phyloP scores from a whole-genome alignment of 2,797 vertebrate genomes.

The Mus minutoides region DNA sequence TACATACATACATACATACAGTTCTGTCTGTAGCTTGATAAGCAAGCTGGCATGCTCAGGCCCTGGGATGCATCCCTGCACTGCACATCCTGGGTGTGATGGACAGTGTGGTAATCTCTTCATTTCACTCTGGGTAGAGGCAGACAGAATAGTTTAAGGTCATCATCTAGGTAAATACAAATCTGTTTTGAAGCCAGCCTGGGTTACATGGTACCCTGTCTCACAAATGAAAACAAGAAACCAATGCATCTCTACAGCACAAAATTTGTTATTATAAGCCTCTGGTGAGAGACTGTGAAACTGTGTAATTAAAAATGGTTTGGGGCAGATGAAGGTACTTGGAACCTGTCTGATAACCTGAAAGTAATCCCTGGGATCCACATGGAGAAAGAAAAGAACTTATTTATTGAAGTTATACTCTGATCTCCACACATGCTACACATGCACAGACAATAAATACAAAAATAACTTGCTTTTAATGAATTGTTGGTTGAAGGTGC shows the following conservation, averaged over 20 bases:
- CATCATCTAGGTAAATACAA: neutral
- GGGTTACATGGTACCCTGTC: neutral
- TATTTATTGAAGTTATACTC: neutral
- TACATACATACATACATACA: too few species aligned
- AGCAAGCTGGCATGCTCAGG: neutral
- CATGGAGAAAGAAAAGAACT: neutral
- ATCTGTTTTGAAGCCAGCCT: neutral
- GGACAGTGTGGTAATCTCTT: neutral
- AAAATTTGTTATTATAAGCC: neutral
- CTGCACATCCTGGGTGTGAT: neutral
- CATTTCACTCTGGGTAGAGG: neutral
- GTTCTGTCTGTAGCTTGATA: neutral
- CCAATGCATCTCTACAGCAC: neutral
- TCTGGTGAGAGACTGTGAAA: neutral
- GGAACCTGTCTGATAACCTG: neutral
- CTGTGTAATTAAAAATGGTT: slow-evolving; percentile 18
- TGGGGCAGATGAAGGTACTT: neutral
- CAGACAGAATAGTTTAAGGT: neutral
- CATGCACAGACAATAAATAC: neutral
- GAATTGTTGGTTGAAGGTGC: neutral
- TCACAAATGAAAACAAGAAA: neutral
- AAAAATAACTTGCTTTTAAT: neutral
- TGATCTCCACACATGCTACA: neutral
- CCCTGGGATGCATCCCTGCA: neutral
- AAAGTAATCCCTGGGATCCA: neutral